phyloP scores from a whole-genome alignment of 2,888 invertebrate species.

The Pandemis heparana region DNA sequence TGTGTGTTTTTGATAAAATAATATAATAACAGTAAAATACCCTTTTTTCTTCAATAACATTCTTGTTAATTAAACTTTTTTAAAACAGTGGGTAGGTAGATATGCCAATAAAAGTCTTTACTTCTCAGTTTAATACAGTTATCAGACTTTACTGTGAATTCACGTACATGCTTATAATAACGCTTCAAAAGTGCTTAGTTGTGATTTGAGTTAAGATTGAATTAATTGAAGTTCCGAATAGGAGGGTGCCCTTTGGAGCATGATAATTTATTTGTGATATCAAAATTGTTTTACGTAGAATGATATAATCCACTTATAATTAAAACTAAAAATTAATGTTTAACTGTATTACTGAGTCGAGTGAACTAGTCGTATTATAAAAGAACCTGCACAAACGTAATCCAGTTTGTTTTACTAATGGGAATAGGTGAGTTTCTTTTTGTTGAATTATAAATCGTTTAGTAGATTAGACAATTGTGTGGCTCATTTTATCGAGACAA shows the following conservation, averaged over 20 bases:
- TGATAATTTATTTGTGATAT: conserved; percentile 34
- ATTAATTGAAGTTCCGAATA: conserved; percentile 30
- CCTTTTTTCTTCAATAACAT: background rate
- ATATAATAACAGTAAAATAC: background rate
- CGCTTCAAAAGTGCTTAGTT: conserved; percentile 10
- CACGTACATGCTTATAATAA: background rate
- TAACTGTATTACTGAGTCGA: conserved; percentile 5
- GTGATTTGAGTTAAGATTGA: conserved; percentile 27
- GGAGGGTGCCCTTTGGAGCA: conserved; percentile 34
- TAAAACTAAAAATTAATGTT: conserved; percentile 10
- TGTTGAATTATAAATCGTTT: conserved; percentile 2
- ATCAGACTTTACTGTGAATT: conserved; percentile 11
- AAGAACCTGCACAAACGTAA: conserved; percentile 3
- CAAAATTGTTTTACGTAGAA: conserved; percentile 19
- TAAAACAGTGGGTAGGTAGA: conserved; percentile 26
- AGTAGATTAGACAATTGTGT: background rate
- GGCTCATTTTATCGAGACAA: background rate
- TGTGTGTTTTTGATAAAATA: background rate
- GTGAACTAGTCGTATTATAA: conserved; percentile 6
- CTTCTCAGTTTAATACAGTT: background rate
- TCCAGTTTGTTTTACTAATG: conserved; percentile 14
- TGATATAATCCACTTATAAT: conserved; percentile 24
- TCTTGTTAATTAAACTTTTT: conserved; percentile 6
- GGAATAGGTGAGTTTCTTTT: conserved; percentile 8
- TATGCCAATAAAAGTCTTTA: background rate